Evolutionary conservation across 2,888 invertebrate species (phyloP), one percentile per base, ranked within the genome.

Genomic region (Galeopsomyia nigrocyanea): DNA sequence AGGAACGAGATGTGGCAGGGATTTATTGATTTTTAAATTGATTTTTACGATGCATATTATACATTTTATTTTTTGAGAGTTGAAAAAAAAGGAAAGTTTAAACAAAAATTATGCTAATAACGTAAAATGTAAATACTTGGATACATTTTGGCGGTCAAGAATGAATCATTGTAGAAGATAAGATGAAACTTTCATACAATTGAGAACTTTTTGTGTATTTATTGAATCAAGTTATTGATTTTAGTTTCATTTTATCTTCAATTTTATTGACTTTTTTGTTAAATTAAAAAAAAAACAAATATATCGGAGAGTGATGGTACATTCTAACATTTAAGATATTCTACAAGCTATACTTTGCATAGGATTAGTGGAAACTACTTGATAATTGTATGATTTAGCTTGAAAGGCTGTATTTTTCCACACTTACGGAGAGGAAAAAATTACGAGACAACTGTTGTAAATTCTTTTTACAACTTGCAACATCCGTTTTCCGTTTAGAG

Each of bases 261-360:
- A 53, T 53, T 26, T 68, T 65, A 21, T 61, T 47, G 2, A 16
- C 17, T 66, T 66, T 66, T 64, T 46, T 53, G 5, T 57, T 62
- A 39, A 62, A 57, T 55, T 39, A 60, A 19, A 47, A 22, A 9
- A 17, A 31, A 6, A 31, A 50, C 67, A 50, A 22, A 57, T 21
- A 22, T 3, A 56, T 22, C n/a, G 39, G 13, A 39, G 39, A 39
- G 7, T 39, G 39, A 13, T 39, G 39, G 7, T 39, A 39, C 39
- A 39, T 39, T 39, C 39, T 39, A 39, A 39, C 39, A 39, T 62
- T 71, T 57, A 47, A 56, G n/a, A 64, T 57, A 69, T 78, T 88
- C 86, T 93, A 93, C 93, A 93, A 93, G 92, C 94, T 94, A 94
- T 94, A 94, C 94, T 94, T 94, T 94, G 94, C 94, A 94, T 94